Percentiles rank a stretch among this genome's conserved stretches.
Conservation (phyloP, 2,797 vertebrate genomes). For the Typhlichthys subterraneus region DNA sequence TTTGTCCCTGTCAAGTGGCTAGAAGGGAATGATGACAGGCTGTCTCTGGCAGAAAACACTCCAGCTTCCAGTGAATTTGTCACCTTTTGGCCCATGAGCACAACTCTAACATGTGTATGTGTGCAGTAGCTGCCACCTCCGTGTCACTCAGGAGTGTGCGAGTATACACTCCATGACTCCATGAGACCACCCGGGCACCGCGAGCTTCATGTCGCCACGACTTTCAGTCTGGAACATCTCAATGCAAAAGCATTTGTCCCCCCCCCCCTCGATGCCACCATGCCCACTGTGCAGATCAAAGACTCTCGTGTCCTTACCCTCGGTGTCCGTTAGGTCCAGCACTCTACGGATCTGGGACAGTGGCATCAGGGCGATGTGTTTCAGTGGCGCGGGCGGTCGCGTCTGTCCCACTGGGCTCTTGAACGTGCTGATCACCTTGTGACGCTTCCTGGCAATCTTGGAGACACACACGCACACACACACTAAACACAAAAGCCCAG, state of each 20-base stretch:
- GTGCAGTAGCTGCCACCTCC: neutral
- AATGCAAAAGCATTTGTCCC: no score
- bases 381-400: constrained; percentile 89
- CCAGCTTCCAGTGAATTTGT: neutral
- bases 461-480: constrained; percentile 36
- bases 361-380: constrained; percentile 94
- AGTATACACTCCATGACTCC: no score
- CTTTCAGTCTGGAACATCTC: no score
- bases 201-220: no score
- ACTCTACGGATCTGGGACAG: constrained; percentile 97
- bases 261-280: no score
- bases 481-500: constrained; percentile 5
- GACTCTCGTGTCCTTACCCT: constrained; percentile 77
- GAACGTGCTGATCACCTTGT: constrained; percentile 95
- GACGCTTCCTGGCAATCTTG: constrained; percentile 94
- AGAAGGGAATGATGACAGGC: neutral
- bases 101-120: neutral
- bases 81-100: neutral
- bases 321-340: constrained; percentile 92
- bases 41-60: neutral
- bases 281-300: no score
- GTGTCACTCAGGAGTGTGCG: neutral
- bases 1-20: constrained; percentile 1
- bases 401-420: constrained; percentile 91
- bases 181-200: no score